phyloP scores from a whole-genome alignment of 2,888 invertebrate species.

The Capitulum mitella region DNA sequence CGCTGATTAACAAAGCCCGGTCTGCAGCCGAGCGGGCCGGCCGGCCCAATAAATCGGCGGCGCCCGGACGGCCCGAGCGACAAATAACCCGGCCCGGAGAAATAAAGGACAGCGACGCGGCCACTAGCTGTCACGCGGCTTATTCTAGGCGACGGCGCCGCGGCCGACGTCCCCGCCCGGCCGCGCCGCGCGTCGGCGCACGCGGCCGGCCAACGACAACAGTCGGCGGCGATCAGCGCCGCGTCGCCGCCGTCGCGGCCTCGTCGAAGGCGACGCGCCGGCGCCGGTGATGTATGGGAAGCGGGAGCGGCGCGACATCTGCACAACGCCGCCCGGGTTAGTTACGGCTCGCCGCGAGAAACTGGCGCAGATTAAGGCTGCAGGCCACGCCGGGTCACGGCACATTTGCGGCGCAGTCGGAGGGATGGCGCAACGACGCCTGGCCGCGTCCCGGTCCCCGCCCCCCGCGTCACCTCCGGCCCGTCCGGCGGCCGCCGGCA shows the following conservation, averaged over 20 bases:
- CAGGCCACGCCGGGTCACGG: neutral
- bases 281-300: neutral
- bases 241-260: neutral
- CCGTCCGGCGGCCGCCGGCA: neutral
- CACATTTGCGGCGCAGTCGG: neutral
- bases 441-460: neutral
- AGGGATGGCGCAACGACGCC: neutral
- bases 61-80: neutral
- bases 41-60: neutral
- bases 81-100: neutral
- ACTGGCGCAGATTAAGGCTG: neutral
- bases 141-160: neutral
- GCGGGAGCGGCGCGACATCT: neutral
- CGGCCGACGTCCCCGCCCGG: neutral
- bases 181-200: neutral
- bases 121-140: neutral
- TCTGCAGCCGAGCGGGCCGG: neutral
- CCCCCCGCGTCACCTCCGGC: neutral
- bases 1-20: neutral
- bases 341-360: neutral
- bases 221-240: neutral
- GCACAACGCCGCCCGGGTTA: neutral
- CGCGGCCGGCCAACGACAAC: conserved; percentile 12
- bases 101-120: conserved; percentile 1
- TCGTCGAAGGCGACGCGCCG: neutral